These are phyloP conservation scores for Oikopleura dioica DNA, from an alignment of 23 tunicate genomes.

Conservation along the genomic window DNA sequence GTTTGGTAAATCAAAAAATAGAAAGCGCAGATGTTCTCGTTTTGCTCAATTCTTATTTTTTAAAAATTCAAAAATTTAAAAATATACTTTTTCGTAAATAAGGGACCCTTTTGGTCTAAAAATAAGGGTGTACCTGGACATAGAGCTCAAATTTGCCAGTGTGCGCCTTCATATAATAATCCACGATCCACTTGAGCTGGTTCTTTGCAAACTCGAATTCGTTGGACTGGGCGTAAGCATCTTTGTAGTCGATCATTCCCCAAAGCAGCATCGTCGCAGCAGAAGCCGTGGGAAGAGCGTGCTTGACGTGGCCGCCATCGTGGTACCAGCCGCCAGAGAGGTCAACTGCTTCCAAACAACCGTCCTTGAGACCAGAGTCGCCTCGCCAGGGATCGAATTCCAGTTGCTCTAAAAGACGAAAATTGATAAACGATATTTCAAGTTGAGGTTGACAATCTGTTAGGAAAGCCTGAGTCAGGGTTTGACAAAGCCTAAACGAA, in stretches of 20 bases:
- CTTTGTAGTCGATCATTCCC: slow-evolving; percentile 10
- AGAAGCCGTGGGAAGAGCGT: slow-evolving; percentile 7
- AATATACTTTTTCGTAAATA: not conserved
- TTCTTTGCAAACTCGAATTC: not conserved
- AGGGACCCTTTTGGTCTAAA: not conserved
- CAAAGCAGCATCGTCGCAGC: slow-evolving; percentile 1
- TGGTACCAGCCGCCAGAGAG: slow-evolving; percentile 2
- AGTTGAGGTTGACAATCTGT: too few relatives aligned
- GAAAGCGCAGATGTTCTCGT: too few relatives aligned
- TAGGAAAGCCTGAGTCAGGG: too few relatives aligned
- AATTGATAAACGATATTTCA: too few relatives aligned
- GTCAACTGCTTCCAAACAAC: not conserved
- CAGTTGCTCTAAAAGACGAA: too few relatives aligned
- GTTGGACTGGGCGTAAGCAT: not conserved
- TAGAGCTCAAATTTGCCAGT: slow-evolving; percentile 7
- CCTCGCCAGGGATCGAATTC: slow-evolving; percentile 13
- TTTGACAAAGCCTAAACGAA: too few relatives aligned
- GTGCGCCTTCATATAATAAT: slow-evolving; percentile 12
- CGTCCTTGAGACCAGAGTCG: slow-evolving; percentile 3
- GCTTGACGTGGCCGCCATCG: not conserved
- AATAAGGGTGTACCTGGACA: not conserved
- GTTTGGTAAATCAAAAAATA: too few relatives aligned
- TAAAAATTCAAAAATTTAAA: not conserved
- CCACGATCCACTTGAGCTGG: slow-evolving; percentile 3
- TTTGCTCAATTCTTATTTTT: not conserved